Evolutionary conservation across 2,113 vertebrate genomes (phyloP).

Genomic region (Lepisosteus osseus): DNA sequence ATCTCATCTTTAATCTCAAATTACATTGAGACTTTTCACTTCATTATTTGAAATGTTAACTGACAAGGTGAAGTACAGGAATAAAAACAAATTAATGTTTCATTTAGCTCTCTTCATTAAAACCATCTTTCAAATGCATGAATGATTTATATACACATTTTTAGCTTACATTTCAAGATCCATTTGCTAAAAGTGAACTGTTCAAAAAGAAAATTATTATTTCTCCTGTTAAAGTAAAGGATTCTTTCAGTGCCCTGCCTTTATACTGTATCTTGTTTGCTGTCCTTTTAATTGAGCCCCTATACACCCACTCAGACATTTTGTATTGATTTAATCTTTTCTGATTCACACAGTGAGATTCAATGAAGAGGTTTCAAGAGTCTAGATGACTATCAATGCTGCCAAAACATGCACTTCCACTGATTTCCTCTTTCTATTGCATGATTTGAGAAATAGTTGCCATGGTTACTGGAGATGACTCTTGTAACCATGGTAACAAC

Average conservation of each 20-base stretch:
- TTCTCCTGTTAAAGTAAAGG: background rate
- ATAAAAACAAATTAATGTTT: too few relatives aligned
- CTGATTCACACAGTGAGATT: background rate
- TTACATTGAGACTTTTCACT: too few relatives aligned
- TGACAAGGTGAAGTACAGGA: too few relatives aligned
- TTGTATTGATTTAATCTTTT: background rate
- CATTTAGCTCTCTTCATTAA: too few relatives aligned
- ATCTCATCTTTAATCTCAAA: too few relatives aligned
- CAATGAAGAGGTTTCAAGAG: slow-evolving; percentile 37
- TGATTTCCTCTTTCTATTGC: slow-evolving; percentile 10
- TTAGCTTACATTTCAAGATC: background rate
- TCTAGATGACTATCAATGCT: slow-evolving; percentile 35
- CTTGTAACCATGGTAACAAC: slow-evolving; percentile 53
- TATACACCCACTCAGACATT: slow-evolving; percentile 5
- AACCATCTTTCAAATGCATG: too few relatives aligned
- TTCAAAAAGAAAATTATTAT: background rate
- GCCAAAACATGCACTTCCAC: slow-evolving; percentile 18
- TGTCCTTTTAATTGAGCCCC: background rate
- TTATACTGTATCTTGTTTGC: background rate
- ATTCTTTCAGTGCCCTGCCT: background rate
- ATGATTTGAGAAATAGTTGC: slow-evolving; percentile 41
- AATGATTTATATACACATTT: too few relatives aligned
- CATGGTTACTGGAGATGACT: slow-evolving; percentile 50
- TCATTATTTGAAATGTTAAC: too few relatives aligned
- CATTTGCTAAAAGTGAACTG: too few relatives aligned